These are phyloP conservation scores for Brassicogethes aeneus DNA, from an alignment of 2,888 invertebrate genomes.

Conservation along the genomic window DNA sequence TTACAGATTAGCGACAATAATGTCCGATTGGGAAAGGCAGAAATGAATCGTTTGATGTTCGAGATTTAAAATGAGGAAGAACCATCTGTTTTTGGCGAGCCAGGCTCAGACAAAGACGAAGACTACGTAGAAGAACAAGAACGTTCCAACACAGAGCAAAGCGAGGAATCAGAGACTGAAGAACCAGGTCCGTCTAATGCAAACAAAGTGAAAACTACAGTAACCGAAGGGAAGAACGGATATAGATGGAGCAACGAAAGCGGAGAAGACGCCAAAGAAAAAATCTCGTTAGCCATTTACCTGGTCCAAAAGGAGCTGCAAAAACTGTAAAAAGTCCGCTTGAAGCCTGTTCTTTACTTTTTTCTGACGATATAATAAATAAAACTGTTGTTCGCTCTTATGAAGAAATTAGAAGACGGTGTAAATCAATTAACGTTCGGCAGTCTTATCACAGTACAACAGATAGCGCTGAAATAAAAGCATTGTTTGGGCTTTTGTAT, in stretches of 20 bases:
- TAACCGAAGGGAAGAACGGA: constrained; percentile 5
- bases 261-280: constrained; percentile 5
- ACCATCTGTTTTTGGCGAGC: constrained; percentile 3
- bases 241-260: constrained; percentile 7
- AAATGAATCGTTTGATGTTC: constrained; percentile 5
- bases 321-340: constrained; percentile 4
- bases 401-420: no score
- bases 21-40: no score
- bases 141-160: constrained; percentile 4
- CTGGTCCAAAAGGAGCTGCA: constrained; percentile 9
- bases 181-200: constrained; percentile 1
- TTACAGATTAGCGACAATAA: no score
- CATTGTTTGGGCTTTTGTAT: constrained; percentile 5
- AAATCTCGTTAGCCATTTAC: constrained; percentile 7
- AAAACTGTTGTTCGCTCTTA: no score
- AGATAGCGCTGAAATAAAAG: no score
- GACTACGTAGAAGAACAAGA: constrained; percentile 5
- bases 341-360: constrained; percentile 5
- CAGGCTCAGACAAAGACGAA: constrained; percentile 4
- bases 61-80: constrained; percentile 1
- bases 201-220: no score
- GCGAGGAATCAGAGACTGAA: constrained; percentile 6
- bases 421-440: no score
- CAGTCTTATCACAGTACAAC: no score
- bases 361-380: background rate